Percentiles rank a stretch among this genome's conserved stretches.
phyloP scores from a whole-genome alignment of 2,797 vertebrate species.

The Oryzias sinensis region DNA sequence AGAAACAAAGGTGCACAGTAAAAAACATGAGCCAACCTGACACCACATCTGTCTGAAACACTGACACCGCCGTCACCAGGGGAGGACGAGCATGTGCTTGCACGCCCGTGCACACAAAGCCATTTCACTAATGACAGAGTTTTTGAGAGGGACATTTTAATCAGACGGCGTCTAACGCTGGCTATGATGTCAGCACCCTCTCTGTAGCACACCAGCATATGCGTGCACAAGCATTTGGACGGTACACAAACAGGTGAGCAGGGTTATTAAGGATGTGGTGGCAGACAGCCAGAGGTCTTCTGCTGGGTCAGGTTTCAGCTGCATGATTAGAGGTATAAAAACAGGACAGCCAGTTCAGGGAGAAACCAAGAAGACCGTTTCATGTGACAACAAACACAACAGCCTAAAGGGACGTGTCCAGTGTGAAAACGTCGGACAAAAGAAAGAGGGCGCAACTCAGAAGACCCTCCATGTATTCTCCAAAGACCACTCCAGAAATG shows the following conservation, averaged over 20 bases:
- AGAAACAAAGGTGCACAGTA: slow-evolving; percentile 45
- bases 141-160: slow-evolving; percentile 30
- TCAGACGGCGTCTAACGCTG: slow-evolving; percentile 28
- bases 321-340: slow-evolving; percentile 25
- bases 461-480: slow-evolving; percentile 8
- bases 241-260: slow-evolving; percentile 46
- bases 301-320: slow-evolving; percentile 61
- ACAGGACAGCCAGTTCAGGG: slow-evolving; percentile 28
- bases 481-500: slow-evolving; percentile 26
- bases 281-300: slow-evolving; percentile 58
- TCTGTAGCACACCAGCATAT: neutral
- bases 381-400: slow-evolving; percentile 45
- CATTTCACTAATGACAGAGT: slow-evolving; percentile 29
- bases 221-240: neutral
- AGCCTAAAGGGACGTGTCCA: slow-evolving; percentile 27
- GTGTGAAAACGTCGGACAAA: slow-evolving; percentile 9
- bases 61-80: slow-evolving; percentile 15
- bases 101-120: slow-evolving; percentile 3
- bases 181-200: slow-evolving; percentile 12
- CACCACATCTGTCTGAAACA: slow-evolving; percentile 32
- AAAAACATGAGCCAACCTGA: slow-evolving; percentile 54
- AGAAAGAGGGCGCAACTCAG: slow-evolving; percentile 13
- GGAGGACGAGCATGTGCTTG: slow-evolving; percentile 8
- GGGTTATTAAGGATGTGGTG: slow-evolving; percentile 56
- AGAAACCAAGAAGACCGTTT: slow-evolving; percentile 40